A percentile compares a stretch with the other conserved stretches of the same genome.
These are phyloP conservation scores for Grantiella picta DNA, from an alignment of 2,113 vertebrate genomes.

Conservation along the genomic window DNA sequence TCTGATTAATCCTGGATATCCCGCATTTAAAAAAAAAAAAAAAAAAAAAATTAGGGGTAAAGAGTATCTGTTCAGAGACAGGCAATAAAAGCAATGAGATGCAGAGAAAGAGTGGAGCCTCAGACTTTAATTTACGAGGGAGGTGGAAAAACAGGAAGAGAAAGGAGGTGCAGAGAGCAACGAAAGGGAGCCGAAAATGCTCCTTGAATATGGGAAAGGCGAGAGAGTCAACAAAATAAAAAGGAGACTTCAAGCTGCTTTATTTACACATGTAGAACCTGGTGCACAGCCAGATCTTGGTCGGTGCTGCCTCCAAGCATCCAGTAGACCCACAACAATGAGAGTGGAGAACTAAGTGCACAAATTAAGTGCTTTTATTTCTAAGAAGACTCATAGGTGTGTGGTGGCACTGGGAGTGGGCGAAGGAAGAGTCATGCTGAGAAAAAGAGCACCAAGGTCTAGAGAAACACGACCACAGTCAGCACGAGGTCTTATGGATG, in stretches of 20 bases:
- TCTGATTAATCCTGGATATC: background rate
- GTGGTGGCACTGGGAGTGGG: background rate
- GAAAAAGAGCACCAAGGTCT: background rate
- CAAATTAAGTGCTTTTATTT: background rate
- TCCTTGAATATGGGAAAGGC: fast-evolving
- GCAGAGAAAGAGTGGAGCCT: background rate
- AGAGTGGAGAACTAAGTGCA: background rate
- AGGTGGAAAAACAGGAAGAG: background rate
- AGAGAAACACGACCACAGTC: background rate
- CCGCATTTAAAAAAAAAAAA: background rate
- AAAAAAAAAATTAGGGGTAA: background rate
- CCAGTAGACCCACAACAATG: fast-evolving
- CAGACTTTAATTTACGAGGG: background rate
- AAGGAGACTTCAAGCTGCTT: background rate
- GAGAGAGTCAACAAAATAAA: background rate
- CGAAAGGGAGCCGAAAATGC: fast-evolving
- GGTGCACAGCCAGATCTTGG: background rate
- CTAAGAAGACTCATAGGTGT: fast-evolving
- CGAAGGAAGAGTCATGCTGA: background rate
- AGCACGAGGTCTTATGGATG: fast-evolving
- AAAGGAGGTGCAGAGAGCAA: background rate
- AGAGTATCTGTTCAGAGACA: background rate
- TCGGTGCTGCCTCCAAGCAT: fast-evolving
- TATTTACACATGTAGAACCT: background rate
- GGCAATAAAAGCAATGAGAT: background rate